Percentiles rank a stretch among this genome's conserved stretches.
Conservation (phyloP, 2,113 vertebrate genomes). For the Anseranas semipalmata region DNA sequence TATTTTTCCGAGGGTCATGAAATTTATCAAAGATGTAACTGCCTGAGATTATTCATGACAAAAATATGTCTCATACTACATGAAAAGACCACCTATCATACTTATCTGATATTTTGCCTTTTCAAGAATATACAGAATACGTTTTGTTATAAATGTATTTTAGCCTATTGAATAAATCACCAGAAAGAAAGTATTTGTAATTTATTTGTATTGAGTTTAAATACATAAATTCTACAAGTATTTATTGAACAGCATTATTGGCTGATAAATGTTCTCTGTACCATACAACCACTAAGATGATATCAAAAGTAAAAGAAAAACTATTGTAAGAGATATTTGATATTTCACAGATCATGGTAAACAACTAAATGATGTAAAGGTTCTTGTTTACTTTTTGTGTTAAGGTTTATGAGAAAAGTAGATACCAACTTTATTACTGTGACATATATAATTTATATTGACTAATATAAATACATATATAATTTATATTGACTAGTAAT, state of each 20-base stretch:
- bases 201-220: background rate
- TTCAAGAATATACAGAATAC: background rate
- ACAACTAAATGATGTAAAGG: background rate
- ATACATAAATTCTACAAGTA: background rate
- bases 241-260: background rate
- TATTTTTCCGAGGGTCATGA: background rate
- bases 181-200: background rate
- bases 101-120: background rate
- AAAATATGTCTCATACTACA: background rate
- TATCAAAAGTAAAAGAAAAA: background rate
- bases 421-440: background rate
- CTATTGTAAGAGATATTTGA: background rate
- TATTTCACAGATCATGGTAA: background rate
- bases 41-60: background rate
- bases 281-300: background rate
- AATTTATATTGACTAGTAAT: too few relatives aligned
- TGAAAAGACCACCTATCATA: background rate
- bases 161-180: background rate
- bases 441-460: background rate
- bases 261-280: background rate
- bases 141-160: background rate
- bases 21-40: background rate
- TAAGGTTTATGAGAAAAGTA: background rate
- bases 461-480: too few relatives aligned
- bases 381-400: background rate